These are phyloP conservation scores for Odontothrips loti DNA, from an alignment of 2,888 invertebrate species.

Conservation along the genomic window DNA sequence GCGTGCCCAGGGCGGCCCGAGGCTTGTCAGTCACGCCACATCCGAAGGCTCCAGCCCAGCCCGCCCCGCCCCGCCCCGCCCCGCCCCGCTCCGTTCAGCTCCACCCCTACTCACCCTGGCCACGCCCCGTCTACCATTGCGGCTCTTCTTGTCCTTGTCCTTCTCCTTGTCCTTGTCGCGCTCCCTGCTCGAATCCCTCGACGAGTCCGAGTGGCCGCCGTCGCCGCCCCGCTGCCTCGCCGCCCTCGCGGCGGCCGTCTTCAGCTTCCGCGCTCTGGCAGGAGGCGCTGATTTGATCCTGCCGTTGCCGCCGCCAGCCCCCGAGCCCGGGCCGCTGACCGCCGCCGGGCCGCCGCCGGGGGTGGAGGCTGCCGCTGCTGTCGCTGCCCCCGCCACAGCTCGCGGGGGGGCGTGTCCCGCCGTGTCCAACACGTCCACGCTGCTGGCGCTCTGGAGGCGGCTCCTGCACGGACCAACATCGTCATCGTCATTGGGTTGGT, in stretches of 20 bases:
- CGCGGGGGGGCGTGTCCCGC: neutral
- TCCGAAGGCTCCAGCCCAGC: neutral
- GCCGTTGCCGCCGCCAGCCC: neutral
- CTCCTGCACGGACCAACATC: neutral
- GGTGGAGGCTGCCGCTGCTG: neutral
- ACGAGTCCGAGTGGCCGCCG: neutral
- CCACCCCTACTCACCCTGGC: slow-evolving; percentile 15
- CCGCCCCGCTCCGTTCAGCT: too few species aligned
- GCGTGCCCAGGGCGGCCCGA: neutral
- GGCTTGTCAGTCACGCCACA: neutral
- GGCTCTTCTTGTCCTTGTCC: neutral
- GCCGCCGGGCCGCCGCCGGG: neutral
- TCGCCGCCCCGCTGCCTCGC: neutral
- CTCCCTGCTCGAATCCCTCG: neutral
- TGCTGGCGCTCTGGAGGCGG: slow-evolving; percentile 8
- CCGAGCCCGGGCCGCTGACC: neutral
- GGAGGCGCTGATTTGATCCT: neutral
- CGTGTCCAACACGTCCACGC: slow-evolving; percentile 18
- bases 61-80: neutral
- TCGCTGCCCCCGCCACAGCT: neutral
- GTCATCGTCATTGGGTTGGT: neutral
- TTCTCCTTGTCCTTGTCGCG: slow-evolving; percentile 2
- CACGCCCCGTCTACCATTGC: neutral
- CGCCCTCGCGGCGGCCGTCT: neutral
- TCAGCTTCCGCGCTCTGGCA: neutral